Percentiles rank a stretch among this genome's conserved stretches.
These are phyloP conservation scores for Tapera naevia DNA, from an alignment of 2,797 vertebrate genomes.

Conservation along the genomic window DNA sequence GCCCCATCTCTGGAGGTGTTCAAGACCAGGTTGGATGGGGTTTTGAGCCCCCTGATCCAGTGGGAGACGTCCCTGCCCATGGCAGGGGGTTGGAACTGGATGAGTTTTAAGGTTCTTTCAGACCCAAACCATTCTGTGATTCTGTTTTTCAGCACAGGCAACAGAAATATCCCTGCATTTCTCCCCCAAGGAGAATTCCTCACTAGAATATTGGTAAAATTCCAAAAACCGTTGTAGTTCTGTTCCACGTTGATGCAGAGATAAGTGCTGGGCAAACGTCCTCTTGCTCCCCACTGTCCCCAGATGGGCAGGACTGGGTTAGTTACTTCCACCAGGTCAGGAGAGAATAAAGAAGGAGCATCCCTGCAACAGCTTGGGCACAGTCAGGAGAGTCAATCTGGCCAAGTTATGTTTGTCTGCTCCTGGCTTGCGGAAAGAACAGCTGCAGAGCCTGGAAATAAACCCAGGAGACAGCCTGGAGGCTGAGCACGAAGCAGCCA, in stretches of 20 bases:
- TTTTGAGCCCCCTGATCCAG: too few relatives aligned
- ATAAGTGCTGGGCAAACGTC: not conserved
- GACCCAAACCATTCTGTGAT: too few relatives aligned
- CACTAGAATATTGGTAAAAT: not conserved
- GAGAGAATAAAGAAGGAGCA: not conserved
- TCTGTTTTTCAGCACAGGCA: not conserved
- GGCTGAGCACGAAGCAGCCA: not conserved
- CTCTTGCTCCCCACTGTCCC: not conserved
- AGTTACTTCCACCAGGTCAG: not conserved
- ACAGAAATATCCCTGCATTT: not conserved
- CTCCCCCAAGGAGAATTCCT: fast-evolving
- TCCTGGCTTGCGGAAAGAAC: not conserved
- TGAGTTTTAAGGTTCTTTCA: too few relatives aligned
- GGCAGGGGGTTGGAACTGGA: too few relatives aligned
- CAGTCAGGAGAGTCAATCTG: not conserved
- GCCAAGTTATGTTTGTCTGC: not conserved
- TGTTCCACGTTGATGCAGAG: not conserved
- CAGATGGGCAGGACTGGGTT: not conserved
- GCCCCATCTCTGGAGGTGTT: too few relatives aligned
- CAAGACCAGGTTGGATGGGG: too few relatives aligned
- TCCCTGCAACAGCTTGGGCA: not conserved
- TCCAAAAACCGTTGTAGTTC: not conserved
- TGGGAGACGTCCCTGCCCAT: too few relatives aligned
- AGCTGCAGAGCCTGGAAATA: slow-evolving; percentile 27
- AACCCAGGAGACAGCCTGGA: not conserved